Percentiles rank a stretch among this genome's conserved stretches.
Evolutionary conservation across 2,113 vertebrate species (phyloP).

Genomic region (Fulica atra): DNA sequence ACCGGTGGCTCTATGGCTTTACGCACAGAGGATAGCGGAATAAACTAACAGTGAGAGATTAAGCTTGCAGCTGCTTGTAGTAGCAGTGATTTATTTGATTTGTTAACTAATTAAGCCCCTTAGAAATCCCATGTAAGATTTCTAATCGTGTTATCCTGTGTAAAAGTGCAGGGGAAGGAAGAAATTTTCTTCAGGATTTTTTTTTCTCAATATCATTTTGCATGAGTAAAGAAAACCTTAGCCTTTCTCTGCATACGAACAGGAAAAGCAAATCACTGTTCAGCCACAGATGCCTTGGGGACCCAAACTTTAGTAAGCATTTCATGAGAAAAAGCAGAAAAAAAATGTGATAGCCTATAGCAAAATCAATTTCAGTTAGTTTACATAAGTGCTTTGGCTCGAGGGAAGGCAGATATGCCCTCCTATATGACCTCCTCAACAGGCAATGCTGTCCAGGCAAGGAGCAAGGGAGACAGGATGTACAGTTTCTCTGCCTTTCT

Average conservation of each 20-base stretch:
- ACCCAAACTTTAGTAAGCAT: background rate
- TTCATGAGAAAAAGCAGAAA: background rate
- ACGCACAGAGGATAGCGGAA: background rate
- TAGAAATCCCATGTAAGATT: background rate
- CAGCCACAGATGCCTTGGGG: background rate
- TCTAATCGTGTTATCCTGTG: background rate
- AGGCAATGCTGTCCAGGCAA: background rate
- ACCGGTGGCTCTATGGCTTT: background rate
- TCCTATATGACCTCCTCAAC: background rate
- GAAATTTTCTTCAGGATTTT: background rate
- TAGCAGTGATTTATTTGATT: background rate
- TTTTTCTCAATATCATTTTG: background rate
- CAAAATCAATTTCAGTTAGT: background rate
- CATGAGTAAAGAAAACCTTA: background rate
- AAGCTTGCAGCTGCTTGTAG: background rate
- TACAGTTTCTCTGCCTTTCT: background rate
- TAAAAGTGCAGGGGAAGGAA: background rate
- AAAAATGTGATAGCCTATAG: background rate
- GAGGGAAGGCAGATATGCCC: background rate
- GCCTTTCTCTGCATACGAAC: background rate
- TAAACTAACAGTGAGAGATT: background rate
- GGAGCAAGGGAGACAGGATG: background rate
- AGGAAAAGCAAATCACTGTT: background rate
- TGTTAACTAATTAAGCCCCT: constrained; percentile 13
- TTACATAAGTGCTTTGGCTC: background rate